Evolutionary conservation across 2,113 vertebrate genomes (phyloP).

Genomic region (Rattus norvegicus): DNA sequence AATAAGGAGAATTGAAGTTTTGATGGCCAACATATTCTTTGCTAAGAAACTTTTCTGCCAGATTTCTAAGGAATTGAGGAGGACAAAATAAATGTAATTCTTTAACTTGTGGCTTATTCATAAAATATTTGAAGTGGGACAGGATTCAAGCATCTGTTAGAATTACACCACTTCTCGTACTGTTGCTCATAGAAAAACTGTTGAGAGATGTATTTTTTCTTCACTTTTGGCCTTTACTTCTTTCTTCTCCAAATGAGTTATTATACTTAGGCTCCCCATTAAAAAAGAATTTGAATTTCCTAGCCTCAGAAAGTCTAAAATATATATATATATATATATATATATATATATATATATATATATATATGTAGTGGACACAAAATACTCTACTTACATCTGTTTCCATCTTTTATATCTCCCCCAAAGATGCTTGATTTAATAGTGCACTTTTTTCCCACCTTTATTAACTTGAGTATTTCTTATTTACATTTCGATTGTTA

Average conservation of each 20-base stretch:
- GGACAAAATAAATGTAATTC: slow-evolving; percentile 12
- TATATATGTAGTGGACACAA: not conserved
- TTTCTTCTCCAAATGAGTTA: not conserved
- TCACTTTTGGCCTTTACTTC: not conserved
- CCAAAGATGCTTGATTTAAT: not conserved
- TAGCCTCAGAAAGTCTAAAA: slow-evolving; percentile 11
- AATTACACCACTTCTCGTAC: not conserved
- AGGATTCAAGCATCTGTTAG: not conserved
- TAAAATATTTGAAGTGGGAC: slow-evolving; percentile 43
- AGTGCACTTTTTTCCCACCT: not conserved
- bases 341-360: no score
- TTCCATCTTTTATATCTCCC: not conserved
- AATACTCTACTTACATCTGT: not conserved
- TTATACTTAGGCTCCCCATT: not conserved
- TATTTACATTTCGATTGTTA: no score
- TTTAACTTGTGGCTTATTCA: slow-evolving; percentile 35
- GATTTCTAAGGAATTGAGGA: slow-evolving; percentile 69
- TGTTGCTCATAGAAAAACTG: not conserved
- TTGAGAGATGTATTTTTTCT: not conserved
- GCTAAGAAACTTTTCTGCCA: slow-evolving; percentile 78
- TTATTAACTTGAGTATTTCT: no score
- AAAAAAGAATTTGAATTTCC: slow-evolving; percentile 27
- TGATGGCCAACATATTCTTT: slow-evolving; percentile 68
- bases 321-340: no score
- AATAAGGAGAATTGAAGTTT: slow-evolving; percentile 85